Evolutionary conservation across 2,888 invertebrate species (phyloP), one percentile per base, ranked within the genome.

Genomic region (Horisme vitalbata): DNA sequence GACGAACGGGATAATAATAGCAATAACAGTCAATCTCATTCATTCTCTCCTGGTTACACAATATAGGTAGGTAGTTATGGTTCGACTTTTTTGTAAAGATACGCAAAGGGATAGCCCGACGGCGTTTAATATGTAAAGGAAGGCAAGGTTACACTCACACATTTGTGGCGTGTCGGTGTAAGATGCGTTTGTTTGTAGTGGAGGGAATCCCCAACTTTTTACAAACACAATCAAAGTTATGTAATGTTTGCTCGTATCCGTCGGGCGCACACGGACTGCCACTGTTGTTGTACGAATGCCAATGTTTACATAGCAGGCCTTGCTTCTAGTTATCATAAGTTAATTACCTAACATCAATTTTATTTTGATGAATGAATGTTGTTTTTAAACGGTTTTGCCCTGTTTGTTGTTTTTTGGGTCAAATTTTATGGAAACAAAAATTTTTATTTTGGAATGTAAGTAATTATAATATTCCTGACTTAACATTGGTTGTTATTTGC

Each of bases 151-250:
- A 83, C 80, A 82, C 86, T 61, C 87, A 86, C 88, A 88, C 86
- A 71, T 68, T 63, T 62, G 68, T 64, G 57, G 54, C 64, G 72
- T 75, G 75, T 81, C 74, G 67, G 79, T 80, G 78, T 80, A 76
- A 81, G 79, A 75, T 83, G 83, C 75, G 83, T 70, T 74, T 85
- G 89, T 88, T 74, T 85, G 89, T 88, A 81, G 83, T 87, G 70
- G 81, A 83, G 89, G 89, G 89, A 86, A 84, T 89, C 86, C 88
- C 89, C 89, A 86, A 87, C 83, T 88, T 89, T 89, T 89, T 89
- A 89, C 87, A 82, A 87, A 89, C 89, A 88, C 88, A 89, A 88
- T 88, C 88, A 88, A 86, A 88, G 86, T 89, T 89, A 88, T 89
- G 88, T 88, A 88, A 88, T 85, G 86, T 86, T 85, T 86, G 83